These are phyloP conservation scores for Pyrrhia umbra DNA, from an alignment of 2,888 invertebrate genomes.

Conservation along the genomic window DNA sequence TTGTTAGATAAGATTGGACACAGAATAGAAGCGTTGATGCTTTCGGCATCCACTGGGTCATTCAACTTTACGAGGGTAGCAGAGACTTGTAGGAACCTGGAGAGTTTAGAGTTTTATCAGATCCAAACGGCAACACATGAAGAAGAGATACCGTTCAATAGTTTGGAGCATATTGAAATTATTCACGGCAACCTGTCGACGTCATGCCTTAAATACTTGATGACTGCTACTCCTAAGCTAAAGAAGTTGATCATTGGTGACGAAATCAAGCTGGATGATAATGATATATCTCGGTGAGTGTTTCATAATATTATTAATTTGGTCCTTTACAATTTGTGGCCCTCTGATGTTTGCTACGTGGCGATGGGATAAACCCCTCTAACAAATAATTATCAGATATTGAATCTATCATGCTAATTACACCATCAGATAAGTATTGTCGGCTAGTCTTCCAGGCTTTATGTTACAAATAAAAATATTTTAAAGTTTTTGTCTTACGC, in stretches of 20 bases:
- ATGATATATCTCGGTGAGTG: slow-evolving; percentile 91
- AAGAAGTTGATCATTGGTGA: slow-evolving; percentile 92
- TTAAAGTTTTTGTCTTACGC: too few species aligned
- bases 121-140: slow-evolving; percentile 91
- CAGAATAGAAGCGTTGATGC: slow-evolving; percentile 89
- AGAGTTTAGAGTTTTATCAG: slow-evolving; percentile 92
- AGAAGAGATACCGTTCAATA: slow-evolving; percentile 90
- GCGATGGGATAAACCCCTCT: too few species aligned
- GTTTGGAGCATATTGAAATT: slow-evolving; percentile 92
- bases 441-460: too few species aligned
- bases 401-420: too few species aligned
- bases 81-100: slow-evolving; percentile 90
- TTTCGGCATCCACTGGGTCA: slow-evolving; percentile 90
- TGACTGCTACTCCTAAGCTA: slow-evolving; percentile 90
- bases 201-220: slow-evolving; percentile 90
- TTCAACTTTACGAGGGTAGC: slow-evolving; percentile 91
- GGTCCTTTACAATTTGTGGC: neutral
- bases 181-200: slow-evolving; percentile 91
- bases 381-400: too few species aligned
- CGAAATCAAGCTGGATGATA: slow-evolving; percentile 91
- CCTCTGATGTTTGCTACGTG: too few species aligned
- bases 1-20: slow-evolving; percentile 89
- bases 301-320: neutral
- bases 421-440: too few species aligned
- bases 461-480: too few species aligned